phyloP scores from a whole-genome alignment of 1,140 invertebrate genomes.

The Aradophagus sp. region DNA sequence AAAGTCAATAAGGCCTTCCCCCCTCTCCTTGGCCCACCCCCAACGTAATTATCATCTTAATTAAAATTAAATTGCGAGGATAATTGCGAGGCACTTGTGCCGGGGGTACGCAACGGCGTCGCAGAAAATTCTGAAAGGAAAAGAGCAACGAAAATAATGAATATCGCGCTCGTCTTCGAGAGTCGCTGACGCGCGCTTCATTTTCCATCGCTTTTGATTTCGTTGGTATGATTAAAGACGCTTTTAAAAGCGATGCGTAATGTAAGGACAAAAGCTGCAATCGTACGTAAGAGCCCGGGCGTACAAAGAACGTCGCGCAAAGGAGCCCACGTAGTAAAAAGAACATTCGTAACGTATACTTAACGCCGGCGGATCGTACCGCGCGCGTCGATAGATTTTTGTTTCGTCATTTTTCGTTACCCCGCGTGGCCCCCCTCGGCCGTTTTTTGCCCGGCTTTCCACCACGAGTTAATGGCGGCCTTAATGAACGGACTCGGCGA shows the following conservation, averaged over 20 bases:
- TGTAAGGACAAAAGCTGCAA: conserved; percentile 56
- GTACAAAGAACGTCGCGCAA: conserved; percentile 38
- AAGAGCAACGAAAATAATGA: conserved; percentile 48
- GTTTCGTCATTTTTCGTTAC: conserved; percentile 5
- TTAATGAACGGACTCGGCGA: conserved; percentile 33
- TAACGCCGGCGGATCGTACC: conserved; percentile 17
- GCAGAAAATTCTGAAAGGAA: conserved; percentile 20
- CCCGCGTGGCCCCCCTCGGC: too few species aligned
- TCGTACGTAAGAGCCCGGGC: conserved; percentile 47
- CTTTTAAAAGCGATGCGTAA: conserved; percentile 54
- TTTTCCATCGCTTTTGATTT: conserved; percentile 49
- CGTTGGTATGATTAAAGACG: conserved; percentile 52
- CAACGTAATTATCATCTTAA: conserved; percentile 44
- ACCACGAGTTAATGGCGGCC: conserved; percentile 22
- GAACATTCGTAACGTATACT: conserved; percentile 40
- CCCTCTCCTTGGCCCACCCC: too few species aligned
- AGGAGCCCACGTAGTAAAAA: conserved; percentile 23
- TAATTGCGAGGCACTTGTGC: conserved; percentile 46
- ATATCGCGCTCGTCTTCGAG: conserved; percentile 39
- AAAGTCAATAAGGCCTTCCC: conserved; percentile 42
- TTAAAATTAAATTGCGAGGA: conserved; percentile 46
- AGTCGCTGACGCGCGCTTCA: conserved; percentile 16
- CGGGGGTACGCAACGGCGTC: conserved; percentile 17
- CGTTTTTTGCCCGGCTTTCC: conserved; percentile 1
- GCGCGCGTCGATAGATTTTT: conserved; percentile 31